phyloP scores from a whole-genome alignment of 1,140 invertebrate genomes.

The Drosophila nigrodunni region DNA sequence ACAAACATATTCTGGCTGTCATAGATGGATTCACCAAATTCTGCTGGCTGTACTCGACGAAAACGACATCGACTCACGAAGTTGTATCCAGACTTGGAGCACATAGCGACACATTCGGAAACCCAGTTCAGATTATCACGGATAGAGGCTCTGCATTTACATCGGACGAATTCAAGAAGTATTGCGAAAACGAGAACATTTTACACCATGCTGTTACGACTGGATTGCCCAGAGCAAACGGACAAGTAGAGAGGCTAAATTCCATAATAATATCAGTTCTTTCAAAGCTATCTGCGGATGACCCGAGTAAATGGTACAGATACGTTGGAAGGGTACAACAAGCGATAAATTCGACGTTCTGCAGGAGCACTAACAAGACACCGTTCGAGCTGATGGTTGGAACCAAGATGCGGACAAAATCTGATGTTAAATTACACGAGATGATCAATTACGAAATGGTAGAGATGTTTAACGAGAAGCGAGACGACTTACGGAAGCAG shows the following conservation, averaged over 20 bases:
- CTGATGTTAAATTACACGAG: too few species aligned
- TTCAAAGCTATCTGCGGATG: neutral
- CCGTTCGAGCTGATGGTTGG: too few species aligned
- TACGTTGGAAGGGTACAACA: neutral
- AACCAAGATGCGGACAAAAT: too few species aligned
- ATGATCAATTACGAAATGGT: too few species aligned
- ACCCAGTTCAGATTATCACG: neutral
- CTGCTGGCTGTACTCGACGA: neutral
- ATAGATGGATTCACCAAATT: neutral
- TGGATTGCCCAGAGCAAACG: neutral
- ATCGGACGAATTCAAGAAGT: constrained; percentile 4
- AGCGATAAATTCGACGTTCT: neutral
- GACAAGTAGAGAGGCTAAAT: neutral
- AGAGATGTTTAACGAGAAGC: too few species aligned
- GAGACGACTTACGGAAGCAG: too few species aligned
- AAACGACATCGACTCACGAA: neutral
- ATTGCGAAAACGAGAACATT: neutral
- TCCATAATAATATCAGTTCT: neutral
- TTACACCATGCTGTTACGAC: neutral
- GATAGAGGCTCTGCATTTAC: neutral
- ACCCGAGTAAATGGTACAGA: neutral
- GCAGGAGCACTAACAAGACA: too few species aligned
- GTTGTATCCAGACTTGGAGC: neutral
- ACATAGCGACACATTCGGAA: neutral
- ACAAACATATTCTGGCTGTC: neutral